Percentiles rank a stretch among this genome's conserved stretches.
phyloP scores from a whole-genome alignment of 2,797 vertebrate species.

The Girardinus metallicus region DNA sequence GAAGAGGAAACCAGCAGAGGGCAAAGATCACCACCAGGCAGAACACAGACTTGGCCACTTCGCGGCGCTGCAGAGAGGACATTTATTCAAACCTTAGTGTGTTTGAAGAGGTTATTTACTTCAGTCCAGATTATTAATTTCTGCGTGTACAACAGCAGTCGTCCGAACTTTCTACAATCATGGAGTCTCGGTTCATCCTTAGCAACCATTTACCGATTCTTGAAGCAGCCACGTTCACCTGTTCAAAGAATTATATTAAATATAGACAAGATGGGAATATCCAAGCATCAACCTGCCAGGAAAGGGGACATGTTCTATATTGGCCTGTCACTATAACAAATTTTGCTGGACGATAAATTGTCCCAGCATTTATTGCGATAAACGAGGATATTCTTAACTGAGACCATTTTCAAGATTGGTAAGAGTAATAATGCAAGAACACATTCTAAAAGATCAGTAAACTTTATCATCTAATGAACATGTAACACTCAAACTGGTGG shows the following conservation, averaged over 20 bases:
- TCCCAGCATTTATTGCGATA: too few species aligned
- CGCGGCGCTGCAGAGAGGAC: slow-evolving; percentile 82
- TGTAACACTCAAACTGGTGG: too few species aligned
- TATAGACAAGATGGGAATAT: background rate
- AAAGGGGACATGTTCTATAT: background rate
- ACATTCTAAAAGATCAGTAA: too few species aligned
- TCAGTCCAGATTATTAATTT: background rate
- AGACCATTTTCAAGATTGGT: too few species aligned
- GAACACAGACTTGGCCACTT: slow-evolving; percentile 96
- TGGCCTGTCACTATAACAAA: too few species aligned
- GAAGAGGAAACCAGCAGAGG: slow-evolving; percentile 96
- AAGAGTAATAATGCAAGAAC: too few species aligned
- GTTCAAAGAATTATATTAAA: background rate
- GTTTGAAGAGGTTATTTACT: background rate
- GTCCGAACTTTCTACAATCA: background rate
- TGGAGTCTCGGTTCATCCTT: too few species aligned
- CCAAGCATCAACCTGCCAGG: background rate
- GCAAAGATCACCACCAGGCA: slow-evolving; percentile 94
- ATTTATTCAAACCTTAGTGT: background rate
- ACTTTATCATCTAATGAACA: too few species aligned
- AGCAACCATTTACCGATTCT: too few species aligned
- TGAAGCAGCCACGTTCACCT: background rate
- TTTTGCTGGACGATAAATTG: too few species aligned
- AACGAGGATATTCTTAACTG: too few species aligned
- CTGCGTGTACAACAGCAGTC: background rate